A percentile compares a stretch with the other conserved stretches of the same genome.
Evolutionary conservation across 2,113 vertebrate genomes (phyloP).

Genomic region (Eonycteris spelaea): DNA sequence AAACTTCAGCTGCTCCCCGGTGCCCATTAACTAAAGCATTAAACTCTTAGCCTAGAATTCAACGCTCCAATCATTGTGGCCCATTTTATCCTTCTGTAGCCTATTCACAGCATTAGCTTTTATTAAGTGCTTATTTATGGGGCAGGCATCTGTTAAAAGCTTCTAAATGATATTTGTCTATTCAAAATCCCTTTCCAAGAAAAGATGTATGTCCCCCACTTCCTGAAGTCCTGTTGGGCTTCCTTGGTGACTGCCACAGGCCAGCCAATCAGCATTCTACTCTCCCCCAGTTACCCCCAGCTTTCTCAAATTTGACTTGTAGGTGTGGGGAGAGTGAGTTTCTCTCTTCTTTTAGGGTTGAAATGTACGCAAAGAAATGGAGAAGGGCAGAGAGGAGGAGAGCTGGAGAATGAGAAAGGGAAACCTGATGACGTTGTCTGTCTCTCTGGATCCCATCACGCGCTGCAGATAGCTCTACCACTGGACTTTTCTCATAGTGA

Average conservation of each 20-base stretch:
- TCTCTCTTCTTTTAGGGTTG: neutral
- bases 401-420: neutral
- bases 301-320: neutral
- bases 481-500: neutral
- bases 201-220: neutral
- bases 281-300: neutral
- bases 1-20: neutral
- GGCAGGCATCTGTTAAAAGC: neutral
- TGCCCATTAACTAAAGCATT: neutral
- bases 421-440: neutral
- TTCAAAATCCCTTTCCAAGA: neutral
- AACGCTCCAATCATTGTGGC: neutral
- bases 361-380: neutral
- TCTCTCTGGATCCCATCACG: neutral
- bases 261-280: neutral
- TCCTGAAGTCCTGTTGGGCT: neutral
- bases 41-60: neutral
- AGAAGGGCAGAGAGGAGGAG: neutral
- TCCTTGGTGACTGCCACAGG: neutral
- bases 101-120: neutral
- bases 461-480: neutral
- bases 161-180: neutral
- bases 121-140: neutral
- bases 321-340: neutral
- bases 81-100: neutral